Evolutionary conservation across 2,113 vertebrate species (phyloP).

Genomic region (Seriola quinqueradiata): DNA sequence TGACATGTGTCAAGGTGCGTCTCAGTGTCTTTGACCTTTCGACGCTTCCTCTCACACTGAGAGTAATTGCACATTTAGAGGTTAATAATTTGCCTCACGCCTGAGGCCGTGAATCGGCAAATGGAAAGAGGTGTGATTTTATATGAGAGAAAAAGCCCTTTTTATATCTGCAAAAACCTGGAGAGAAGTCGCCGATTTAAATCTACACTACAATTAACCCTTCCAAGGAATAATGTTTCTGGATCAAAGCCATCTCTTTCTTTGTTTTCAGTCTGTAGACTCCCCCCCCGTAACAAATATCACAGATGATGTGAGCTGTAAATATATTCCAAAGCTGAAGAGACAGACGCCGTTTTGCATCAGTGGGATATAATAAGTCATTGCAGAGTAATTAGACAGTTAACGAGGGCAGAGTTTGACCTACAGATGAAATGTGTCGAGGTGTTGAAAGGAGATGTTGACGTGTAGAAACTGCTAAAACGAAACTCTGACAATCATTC

Average conservation of each 20-base stretch:
- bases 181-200: background rate
- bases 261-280: background rate
- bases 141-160: background rate
- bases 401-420: background rate
- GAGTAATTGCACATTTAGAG: slow-evolving; percentile 13
- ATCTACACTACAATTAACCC: background rate
- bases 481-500: background rate
- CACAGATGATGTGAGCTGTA: background rate
- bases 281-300: too few relatives aligned
- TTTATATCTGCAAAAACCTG: background rate
- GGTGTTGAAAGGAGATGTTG: background rate
- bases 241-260: background rate
- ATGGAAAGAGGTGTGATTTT: background rate
- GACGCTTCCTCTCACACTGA: background rate
- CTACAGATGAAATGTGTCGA: background rate
- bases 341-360: background rate
- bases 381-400: background rate
- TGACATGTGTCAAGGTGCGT: background rate
- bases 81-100: slow-evolving; percentile 13
- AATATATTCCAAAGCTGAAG: background rate
- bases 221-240: too few relatives aligned
- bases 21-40: background rate
- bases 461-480: background rate
- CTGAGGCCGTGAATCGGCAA: background rate
- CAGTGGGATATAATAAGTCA: background rate